Conservation (phyloP, 1,140 invertebrate genomes). For the Diabrotica virgifera region DNA sequence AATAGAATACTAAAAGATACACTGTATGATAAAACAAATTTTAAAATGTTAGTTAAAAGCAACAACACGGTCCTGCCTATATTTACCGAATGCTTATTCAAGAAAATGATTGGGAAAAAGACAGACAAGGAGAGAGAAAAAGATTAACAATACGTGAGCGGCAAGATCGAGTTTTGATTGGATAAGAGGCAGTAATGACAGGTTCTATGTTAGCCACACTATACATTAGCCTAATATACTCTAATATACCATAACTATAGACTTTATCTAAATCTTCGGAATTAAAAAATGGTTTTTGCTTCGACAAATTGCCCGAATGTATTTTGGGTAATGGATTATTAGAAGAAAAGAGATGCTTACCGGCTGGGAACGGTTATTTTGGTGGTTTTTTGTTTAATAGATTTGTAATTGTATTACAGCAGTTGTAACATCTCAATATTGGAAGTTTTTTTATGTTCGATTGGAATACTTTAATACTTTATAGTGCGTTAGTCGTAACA, state of each 20-base stretch:
- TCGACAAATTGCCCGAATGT: constrained; percentile 21
- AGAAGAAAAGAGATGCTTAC: background rate
- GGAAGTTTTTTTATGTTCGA: too few relatives aligned
- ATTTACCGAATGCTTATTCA: constrained; percentile 14
- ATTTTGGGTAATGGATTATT: constrained; percentile 19
- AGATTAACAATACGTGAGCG: constrained; percentile 22
- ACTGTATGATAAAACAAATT: too few relatives aligned
- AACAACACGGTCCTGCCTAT: constrained; percentile 8
- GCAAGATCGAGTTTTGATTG: constrained; percentile 26
- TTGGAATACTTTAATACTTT: too few relatives aligned
- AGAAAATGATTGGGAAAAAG: constrained; percentile 11
- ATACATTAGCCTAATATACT: constrained; percentile 32
- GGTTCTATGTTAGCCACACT: constrained; percentile 31
- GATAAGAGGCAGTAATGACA: constrained; percentile 26
- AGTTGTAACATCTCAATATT: background rate
- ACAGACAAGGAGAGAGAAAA: constrained; percentile 14
- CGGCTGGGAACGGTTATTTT: background rate
- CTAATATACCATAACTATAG: constrained; percentile 29
- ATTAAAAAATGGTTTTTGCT: constrained; percentile 24
- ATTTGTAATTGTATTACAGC: constrained; percentile 29
- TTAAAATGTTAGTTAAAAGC: too few relatives aligned
- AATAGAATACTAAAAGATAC: too few relatives aligned
- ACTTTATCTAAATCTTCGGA: constrained; percentile 25
- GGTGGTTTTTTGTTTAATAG: background rate
- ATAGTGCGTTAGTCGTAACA: too few relatives aligned